phyloP scores from a whole-genome alignment of 1,140 invertebrate species.

The Trichomalopsis sarcophagae region DNA sequence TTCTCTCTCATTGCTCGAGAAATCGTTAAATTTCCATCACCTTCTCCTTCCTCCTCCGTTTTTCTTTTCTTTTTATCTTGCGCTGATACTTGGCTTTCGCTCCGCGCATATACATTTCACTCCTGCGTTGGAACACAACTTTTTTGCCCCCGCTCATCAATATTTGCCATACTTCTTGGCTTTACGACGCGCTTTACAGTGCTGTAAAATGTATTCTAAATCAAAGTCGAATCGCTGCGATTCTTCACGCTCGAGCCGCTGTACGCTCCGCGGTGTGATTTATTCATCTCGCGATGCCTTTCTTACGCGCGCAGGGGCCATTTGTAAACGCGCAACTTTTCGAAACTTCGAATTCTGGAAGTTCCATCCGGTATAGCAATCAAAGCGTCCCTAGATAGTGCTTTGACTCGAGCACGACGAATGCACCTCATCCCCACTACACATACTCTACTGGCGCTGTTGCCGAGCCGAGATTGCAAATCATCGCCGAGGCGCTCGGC shows the following conservation, averaged over 20 bases:
- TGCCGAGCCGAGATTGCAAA: slow-evolving; percentile 60
- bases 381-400: not conserved
- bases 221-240: no score
- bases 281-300: no score
- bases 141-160: not conserved
- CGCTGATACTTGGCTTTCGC: not conserved
- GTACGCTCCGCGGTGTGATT: no score
- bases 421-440: not conserved
- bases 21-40: slow-evolving; percentile 42
- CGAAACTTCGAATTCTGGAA: no score
- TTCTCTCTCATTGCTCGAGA: slow-evolving; percentile 26
- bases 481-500: slow-evolving; percentile 56
- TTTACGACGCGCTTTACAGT: no score
- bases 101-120: not conserved
- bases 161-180: not conserved
- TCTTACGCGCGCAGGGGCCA: no score
- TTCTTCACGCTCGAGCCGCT: no score
- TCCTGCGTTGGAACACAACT: not conserved
- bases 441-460: not conserved
- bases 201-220: no score
- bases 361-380: no score
- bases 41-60: not conserved
- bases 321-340: no score
- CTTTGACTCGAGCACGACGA: slow-evolving; percentile 10
- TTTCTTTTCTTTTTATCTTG: not conserved